Percentiles rank a stretch among this genome's conserved stretches.
These are phyloP conservation scores for Triops longicaudatus DNA, from an alignment of 1,140 invertebrate species.

Conservation along the genomic window DNA sequence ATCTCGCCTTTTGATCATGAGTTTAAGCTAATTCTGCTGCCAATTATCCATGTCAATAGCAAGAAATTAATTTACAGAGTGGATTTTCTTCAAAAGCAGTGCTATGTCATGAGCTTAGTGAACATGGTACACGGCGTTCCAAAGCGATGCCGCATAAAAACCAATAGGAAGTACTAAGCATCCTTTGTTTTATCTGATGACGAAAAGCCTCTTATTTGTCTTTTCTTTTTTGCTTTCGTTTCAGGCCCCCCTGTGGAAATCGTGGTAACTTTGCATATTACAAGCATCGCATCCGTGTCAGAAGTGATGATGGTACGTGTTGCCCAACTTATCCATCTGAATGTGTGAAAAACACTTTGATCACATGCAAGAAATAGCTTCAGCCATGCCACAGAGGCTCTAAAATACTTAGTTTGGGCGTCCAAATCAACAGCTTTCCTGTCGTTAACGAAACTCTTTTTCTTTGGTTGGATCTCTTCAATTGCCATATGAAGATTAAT, in stretches of 20 bases:
- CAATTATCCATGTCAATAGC: no score
- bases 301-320: conserved; percentile 88
- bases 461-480: no score
- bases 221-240: conserved; percentile 50
- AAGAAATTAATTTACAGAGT: no score
- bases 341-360: neutral
- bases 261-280: conserved; percentile 94
- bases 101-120: no score
- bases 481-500: no score
- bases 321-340: neutral
- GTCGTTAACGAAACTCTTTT: no score
- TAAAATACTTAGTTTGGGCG: neutral
- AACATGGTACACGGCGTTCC: no score
- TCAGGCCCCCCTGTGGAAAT: conserved; percentile 90
- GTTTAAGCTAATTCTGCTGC: no score
- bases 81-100: no score
- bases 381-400: neutral
- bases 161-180: neutral
- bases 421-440: neutral
- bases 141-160: neutral
- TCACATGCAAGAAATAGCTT: conserved; percentile 24
- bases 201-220: conserved; percentile 16
- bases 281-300: conserved; percentile 95
- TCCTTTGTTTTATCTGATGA: neutral
- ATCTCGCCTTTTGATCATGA: no score